Evolutionary conservation across 64 coral and sea anemone species (phyloP).

Genomic region (Porites lutea): DNA sequence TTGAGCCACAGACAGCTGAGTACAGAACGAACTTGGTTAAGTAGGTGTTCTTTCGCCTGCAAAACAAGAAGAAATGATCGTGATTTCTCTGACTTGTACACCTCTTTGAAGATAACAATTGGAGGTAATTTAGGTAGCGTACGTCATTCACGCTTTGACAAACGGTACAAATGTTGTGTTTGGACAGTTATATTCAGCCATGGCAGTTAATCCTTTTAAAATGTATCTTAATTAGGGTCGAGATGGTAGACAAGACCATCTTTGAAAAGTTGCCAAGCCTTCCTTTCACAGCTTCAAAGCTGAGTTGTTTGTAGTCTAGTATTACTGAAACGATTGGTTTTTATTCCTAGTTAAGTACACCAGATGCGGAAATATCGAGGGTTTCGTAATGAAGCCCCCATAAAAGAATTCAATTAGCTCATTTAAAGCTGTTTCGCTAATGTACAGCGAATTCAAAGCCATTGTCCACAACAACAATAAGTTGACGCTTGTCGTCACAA

Average conservation of each 20-base stretch:
- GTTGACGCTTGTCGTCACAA: conserved; percentile 1
- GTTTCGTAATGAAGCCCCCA: not conserved
- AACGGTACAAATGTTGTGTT: conserved; percentile 13
- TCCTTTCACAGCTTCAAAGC: not conserved
- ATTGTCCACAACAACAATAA: conserved; percentile 14
- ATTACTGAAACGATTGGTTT: not conserved
- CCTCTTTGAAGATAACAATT: not conserved
- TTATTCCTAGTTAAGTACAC: not conserved
- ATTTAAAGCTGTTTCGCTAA: not conserved
- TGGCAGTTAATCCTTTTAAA: not conserved
- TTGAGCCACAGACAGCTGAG: not conserved
- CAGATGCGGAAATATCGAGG: not conserved
- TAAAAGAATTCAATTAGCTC: conserved; percentile 18
- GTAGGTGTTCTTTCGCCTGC: not conserved
- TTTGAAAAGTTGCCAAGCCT: not conserved
- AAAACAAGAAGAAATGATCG: conserved; percentile 1
- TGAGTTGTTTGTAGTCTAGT: not conserved
- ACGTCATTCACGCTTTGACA: conserved; percentile 25
- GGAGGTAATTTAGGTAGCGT: not conserved
- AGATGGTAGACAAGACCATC: not conserved
- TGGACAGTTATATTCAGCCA: conserved; percentile 7
- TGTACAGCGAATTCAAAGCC: conserved; percentile 20
- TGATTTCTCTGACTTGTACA: not conserved
- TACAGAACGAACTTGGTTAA: not conserved
- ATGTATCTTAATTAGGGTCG: conserved; percentile 30